Conservation (phyloP, 2,888 invertebrate species). For the Harpalus rubripes region DNA sequence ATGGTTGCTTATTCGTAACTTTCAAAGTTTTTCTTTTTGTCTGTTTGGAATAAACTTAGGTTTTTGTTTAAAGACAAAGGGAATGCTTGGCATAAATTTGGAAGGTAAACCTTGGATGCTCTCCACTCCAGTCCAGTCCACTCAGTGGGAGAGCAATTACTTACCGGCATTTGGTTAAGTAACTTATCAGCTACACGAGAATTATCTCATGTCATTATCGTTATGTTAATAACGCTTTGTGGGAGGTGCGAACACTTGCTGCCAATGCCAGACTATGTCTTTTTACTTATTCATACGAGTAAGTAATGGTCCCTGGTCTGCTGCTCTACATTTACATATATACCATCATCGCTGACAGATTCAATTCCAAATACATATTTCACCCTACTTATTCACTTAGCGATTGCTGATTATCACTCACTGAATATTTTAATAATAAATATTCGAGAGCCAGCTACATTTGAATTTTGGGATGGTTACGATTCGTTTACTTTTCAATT, state of each 20-base stretch:
- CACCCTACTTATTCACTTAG: not conserved
- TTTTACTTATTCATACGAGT: conserved; percentile 51
- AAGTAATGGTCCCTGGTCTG: conserved; percentile 22
- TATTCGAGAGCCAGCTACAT: not conserved
- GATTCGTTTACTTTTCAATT: too few species aligned
- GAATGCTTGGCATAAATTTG: conserved; percentile 24
- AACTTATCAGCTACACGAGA: conserved; percentile 65
- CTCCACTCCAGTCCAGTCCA: too few species aligned
- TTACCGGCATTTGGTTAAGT: conserved; percentile 63
- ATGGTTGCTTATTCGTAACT: too few species aligned
- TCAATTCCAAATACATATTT: conserved; percentile 43
- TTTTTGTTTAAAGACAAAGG: conserved; percentile 9
- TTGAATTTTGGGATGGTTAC: too few species aligned
- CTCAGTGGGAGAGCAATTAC: conserved; percentile 61
- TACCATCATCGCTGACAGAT: conserved; percentile 27
- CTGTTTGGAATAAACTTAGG: too few species aligned
- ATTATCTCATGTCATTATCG: conserved; percentile 66
- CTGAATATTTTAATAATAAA: not conserved
- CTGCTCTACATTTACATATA: conserved; percentile 53
- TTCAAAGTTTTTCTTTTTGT: too few species aligned
- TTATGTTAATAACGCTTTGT: conserved; percentile 63
- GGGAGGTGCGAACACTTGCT: conserved; percentile 61
- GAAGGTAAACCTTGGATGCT: conserved; percentile 20
- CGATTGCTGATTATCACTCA: not conserved
- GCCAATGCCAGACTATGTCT: conserved; percentile 22